Percentiles rank a stretch among this genome's conserved stretches.
These are phyloP conservation scores for Paradoxurus hermaphroditus DNA, from an alignment of 2,113 vertebrate genomes.

Conservation along the genomic window DNA sequence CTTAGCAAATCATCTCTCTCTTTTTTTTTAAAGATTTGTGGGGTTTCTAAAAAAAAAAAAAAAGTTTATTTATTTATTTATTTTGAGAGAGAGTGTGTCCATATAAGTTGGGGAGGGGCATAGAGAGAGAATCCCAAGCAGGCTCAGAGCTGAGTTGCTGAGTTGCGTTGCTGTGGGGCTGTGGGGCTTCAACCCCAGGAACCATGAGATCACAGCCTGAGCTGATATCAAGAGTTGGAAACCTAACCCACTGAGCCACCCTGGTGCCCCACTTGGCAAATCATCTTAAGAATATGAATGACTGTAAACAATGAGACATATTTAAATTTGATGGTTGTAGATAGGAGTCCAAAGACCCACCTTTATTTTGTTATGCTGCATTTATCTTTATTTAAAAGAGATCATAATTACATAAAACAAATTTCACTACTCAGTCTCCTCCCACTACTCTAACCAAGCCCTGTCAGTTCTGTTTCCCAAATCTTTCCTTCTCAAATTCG, in stretches of 20 bases:
- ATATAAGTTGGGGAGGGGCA: too few relatives aligned
- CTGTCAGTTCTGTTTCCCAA: neutral
- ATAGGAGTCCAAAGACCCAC: neutral
- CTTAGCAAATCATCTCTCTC: neutral
- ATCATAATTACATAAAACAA: neutral
- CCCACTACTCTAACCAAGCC: neutral
- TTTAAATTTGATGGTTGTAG: neutral
- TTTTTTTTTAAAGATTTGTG: neutral
- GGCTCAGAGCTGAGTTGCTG: too few relatives aligned
- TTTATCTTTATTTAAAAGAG: conserved; percentile 17
- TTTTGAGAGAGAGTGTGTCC: too few relatives aligned
- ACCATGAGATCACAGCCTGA: too few relatives aligned
- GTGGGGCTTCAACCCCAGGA: too few relatives aligned
- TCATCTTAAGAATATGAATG: neutral
- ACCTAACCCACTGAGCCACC: too few relatives aligned
- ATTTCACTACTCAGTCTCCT: neutral
- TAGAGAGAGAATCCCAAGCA: too few relatives aligned
- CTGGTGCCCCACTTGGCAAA: neutral
- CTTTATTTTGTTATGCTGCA: neutral
- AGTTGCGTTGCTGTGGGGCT: too few relatives aligned
- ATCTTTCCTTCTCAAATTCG: neutral
- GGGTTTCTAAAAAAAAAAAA: too few relatives aligned
- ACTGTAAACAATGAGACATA: neutral
- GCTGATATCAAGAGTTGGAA: too few relatives aligned
- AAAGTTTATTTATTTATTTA: too few relatives aligned